Base-by-base conservation (phyloP, 2,113 vertebrate species). In the Cynopterus brachyotis region DNA sequence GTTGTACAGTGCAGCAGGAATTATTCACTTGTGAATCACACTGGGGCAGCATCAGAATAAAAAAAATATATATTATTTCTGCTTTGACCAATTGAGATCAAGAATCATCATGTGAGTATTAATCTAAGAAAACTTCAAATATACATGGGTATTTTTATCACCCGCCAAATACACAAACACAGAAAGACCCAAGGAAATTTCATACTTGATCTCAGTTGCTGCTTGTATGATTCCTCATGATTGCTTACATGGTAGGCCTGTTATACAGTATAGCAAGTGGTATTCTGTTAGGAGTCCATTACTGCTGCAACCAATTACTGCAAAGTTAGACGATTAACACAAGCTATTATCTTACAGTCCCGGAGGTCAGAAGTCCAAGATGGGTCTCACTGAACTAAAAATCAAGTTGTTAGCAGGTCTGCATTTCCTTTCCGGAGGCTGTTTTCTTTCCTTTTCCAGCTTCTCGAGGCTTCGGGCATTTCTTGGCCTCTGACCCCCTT, bases 71-170 rank as follows among this genome's bases (percentile, higher is more conserved):
- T 3, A 40, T 53, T 26, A 69, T 76, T 78, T 73, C 93, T 96
- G n/a, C 62, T 85, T 19, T 85, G 60, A 69, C 67, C 94, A 88
- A 72, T 75, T 95, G 82, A 88, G 67, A 53, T 92, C 70, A 97
- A 97, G 87, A 97, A 30, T 17, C 70, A 35, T 35, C 79, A 96
- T 40, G 89, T 20, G 60, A 85, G 94, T 96, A 86, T 85, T 40
- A 76, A 97, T 91, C 45, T 86, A 64, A 72, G 35, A 97, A 86
- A 95, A 55, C 40, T 93, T 73, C 83, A 95, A 98, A 89, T 40
- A 45, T 22, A 81, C 26, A 42, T 22, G 20, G 64, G n/a, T 53
- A 90, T 80, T 94, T 91, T 81, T 84, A 60, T 82, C 69, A 15
- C 70, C 86, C 91, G 53, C 20, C 93, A 79, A 93, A 94, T 75